A percentile compares a stretch with the other conserved stretches of the same genome.
These are phyloP conservation scores for Coilia nasus DNA, from an alignment of 2,797 vertebrate genomes.

Conservation along the genomic window DNA sequence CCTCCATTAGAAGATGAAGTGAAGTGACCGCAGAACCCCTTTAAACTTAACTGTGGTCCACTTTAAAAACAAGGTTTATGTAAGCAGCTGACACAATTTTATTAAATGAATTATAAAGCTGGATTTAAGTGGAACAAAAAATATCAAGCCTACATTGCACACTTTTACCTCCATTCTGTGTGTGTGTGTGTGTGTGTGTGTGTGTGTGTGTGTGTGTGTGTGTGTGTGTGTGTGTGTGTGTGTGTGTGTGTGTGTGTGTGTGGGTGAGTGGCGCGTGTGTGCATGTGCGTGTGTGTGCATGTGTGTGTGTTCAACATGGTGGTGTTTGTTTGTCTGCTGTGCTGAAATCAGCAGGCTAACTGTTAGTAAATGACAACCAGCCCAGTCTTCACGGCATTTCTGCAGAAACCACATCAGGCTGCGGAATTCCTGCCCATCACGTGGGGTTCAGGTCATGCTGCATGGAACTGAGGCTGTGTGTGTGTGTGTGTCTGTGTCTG, in stretches of 20 bases:
- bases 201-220: background rate
- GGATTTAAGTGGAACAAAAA: background rate
- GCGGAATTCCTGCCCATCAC: conserved; percentile 5
- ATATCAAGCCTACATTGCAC: background rate
- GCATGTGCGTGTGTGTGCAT: background rate
- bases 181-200: background rate
- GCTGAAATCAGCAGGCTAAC: background rate
- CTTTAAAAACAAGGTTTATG: background rate
- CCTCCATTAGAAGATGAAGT: background rate
- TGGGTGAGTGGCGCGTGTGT: background rate
- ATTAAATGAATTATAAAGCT: background rate
- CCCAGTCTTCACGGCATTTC: background rate
- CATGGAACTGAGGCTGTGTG: background rate
- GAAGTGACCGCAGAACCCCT: background rate
- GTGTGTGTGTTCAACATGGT: background rate
- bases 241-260: background rate
- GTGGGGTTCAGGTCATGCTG: background rate
- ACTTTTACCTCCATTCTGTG: background rate
- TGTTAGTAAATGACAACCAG: background rate
- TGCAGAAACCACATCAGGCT: background rate
- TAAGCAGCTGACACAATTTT: background rate
- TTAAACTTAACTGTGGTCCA: background rate
- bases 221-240: background rate
- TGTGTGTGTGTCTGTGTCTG: conserved; percentile 10
- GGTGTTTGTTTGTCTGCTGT: background rate